Evolutionary conservation across 2,797 vertebrate species (phyloP).

Genomic region (Ctenochaetus hawaiiensis): DNA sequence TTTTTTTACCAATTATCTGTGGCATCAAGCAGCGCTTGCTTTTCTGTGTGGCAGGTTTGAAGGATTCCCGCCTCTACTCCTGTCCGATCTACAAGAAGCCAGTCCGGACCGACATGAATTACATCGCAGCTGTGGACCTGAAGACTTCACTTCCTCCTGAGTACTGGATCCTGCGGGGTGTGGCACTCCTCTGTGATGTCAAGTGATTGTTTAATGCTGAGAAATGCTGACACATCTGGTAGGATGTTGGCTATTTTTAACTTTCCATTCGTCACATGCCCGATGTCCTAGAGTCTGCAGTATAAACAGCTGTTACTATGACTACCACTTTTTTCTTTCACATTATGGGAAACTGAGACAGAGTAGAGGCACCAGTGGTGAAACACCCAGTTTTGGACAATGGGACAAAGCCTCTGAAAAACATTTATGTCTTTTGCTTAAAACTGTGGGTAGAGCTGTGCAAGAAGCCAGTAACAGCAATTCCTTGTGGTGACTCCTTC

Average conservation of each 20-base stretch:
- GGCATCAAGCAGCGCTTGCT: neutral
- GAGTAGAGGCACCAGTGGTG: no score
- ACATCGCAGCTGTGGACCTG: constrained; percentile 91
- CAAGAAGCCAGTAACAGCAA: neutral
- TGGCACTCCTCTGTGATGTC: constrained; percentile 95
- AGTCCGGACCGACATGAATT: constrained; percentile 91
- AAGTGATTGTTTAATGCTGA: constrained; percentile 81
- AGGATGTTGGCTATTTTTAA: neutral
- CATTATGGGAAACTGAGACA: neutral
- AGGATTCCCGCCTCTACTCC: constrained; percentile 89
- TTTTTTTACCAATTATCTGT: neutral
- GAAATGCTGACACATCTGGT: neutral
- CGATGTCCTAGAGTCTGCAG: neutral
- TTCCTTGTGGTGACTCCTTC: neutral
- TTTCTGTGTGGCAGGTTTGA: constrained; percentile 75
- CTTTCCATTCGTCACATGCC: constrained; percentile 1
- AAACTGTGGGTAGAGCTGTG: neutral
- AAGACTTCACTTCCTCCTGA: constrained; percentile 88
- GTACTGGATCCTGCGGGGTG: constrained; percentile 94
- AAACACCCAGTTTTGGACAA: neutral
- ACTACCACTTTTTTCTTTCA: neutral
- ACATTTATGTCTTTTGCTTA: neutral
- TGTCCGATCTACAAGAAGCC: constrained; percentile 97
- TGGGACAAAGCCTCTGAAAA: neutral
- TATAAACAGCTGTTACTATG: neutral